phyloP scores from a whole-genome alignment of 2,113 vertebrate genomes.

The Rhabdornis inornatus region DNA sequence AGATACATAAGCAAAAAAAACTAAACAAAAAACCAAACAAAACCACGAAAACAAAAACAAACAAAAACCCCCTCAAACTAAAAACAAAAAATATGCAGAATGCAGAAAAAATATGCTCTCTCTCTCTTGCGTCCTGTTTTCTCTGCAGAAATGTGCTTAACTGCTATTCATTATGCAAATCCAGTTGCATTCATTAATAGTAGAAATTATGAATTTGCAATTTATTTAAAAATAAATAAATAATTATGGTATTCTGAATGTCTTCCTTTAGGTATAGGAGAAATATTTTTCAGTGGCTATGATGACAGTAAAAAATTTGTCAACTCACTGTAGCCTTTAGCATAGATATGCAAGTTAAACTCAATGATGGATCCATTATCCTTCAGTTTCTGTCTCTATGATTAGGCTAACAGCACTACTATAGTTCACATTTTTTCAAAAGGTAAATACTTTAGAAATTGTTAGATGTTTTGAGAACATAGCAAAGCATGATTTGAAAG shows the following conservation, averaged over 20 bases:
- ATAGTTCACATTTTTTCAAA: background rate
- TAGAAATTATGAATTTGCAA: background rate
- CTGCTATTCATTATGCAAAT: background rate
- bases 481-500: background rate
- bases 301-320: background rate
- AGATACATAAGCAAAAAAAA: background rate
- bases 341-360: background rate
- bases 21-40: too few species aligned
- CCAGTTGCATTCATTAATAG: background rate
- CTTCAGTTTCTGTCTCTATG: background rate
- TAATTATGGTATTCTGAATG: background rate
- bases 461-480: background rate
- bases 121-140: background rate
- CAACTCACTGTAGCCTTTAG: background rate
- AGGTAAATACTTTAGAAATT: background rate
- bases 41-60: background rate
- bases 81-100: background rate
- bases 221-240: background rate
- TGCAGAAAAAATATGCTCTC: background rate
- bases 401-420: background rate
- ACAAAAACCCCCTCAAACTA: background rate
- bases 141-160: background rate
- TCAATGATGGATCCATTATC: background rate
- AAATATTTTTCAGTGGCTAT: background rate
- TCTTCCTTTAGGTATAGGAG: background rate